Percentiles rank a stretch among this genome's conserved stretches.
Conservation (phyloP, 1,140 invertebrate genomes). For the Drosophila pallidifrons region DNA sequence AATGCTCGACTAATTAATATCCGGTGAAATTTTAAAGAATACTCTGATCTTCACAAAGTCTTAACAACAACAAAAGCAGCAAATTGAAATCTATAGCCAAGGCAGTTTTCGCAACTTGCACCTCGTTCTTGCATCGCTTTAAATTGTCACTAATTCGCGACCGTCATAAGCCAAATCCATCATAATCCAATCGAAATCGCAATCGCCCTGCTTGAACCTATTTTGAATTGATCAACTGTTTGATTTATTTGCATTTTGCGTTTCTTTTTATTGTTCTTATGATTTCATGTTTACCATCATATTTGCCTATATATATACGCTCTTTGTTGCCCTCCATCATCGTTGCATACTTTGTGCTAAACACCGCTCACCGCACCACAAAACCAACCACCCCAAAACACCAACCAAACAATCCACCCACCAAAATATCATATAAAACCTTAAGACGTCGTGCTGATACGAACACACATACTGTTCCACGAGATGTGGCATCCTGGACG, state of each 20-base stretch:
- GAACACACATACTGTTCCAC: conserved; percentile 71
- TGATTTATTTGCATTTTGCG: conserved; percentile 54
- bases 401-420: conserved; percentile 30
- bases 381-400: conserved; percentile 20
- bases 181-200: background rate
- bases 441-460: conserved; percentile 74
- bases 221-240: conserved; percentile 18
- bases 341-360: conserved; percentile 69
- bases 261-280: conserved; percentile 53
- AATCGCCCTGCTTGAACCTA: too few species aligned
- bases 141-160: conserved; percentile 42
- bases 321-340: conserved; percentile 61
- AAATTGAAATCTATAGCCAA: background rate
- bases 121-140: background rate
- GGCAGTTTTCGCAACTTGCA: background rate
- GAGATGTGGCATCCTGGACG: conserved; percentile 81
- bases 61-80: conserved; percentile 6
- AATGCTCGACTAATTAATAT: too few species aligned
- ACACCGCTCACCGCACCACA: conserved; percentile 35
- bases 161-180: conserved; percentile 1
- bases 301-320: conserved; percentile 12
- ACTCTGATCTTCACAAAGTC: background rate
- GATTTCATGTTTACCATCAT: conserved; percentile 72
- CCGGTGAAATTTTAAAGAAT: too few species aligned
- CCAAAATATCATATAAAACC: conserved; percentile 14